phyloP scores from a whole-genome alignment of 1,140 invertebrate genomes.

The Amphibalanus amphitrite region DNA sequence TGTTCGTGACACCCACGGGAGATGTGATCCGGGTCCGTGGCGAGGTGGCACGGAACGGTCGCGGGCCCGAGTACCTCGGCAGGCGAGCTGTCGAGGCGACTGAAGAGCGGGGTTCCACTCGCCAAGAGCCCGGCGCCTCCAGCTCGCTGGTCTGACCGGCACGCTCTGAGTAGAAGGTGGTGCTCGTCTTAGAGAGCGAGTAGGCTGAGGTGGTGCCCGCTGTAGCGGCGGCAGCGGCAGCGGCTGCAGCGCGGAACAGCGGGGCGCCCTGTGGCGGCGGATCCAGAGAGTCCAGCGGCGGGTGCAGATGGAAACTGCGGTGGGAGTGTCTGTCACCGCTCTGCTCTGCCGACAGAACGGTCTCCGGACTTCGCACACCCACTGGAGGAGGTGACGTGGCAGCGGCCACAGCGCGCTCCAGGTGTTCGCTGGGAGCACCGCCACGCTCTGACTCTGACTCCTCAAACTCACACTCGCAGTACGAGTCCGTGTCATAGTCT shows the following conservation, averaged over 20 bases:
- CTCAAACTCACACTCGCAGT: background rate
- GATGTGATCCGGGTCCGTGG: no score
- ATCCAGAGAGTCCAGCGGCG: background rate
- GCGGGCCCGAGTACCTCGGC: background rate
- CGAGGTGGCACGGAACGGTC: background rate
- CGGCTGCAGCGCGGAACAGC: slow-evolving; percentile 8
- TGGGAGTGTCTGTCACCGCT: no score
- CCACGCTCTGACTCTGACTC: background rate
- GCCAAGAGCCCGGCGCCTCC: background rate
- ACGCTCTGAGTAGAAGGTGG: slow-evolving; percentile 10
- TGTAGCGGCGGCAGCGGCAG: slow-evolving; percentile 1
- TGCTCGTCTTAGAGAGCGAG: background rate
- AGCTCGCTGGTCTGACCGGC: background rate
- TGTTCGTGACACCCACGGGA: no score
- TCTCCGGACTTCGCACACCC: no score
- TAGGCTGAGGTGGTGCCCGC: no score
- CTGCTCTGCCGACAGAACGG: no score
- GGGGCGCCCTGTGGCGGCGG: slow-evolving; percentile 4
- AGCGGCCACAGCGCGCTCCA: background rate
- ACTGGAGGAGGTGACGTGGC: background rate
- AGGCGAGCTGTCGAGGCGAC: background rate
- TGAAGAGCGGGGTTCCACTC: background rate
- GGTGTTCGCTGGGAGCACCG: background rate
- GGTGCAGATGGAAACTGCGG: background rate
- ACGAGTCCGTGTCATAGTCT: background rate